Conservation (phyloP, 2,113 vertebrate species). For the Propithecus coquereli region DNA sequence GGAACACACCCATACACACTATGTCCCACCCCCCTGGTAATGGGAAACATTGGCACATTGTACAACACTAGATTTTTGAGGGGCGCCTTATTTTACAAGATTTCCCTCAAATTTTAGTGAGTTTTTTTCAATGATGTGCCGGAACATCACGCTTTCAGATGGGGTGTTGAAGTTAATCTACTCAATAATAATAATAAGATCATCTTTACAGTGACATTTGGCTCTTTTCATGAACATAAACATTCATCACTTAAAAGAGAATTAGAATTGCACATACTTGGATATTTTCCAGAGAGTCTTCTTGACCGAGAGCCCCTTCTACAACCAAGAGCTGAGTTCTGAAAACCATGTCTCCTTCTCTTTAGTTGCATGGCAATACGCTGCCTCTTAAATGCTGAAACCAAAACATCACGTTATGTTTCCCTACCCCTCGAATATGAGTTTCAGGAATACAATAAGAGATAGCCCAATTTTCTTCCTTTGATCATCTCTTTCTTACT, state of each 20-base stretch:
- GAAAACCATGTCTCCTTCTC: neutral
- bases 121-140: neutral
- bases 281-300: neutral
- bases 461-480: neutral
- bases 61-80: neutral
- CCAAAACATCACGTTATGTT: neutral
- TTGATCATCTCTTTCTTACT: slow-evolving; percentile 11
- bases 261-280: neutral
- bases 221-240: neutral
- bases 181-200: neutral
- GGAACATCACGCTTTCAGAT: neutral
- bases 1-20: neutral
- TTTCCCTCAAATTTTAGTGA: neutral
- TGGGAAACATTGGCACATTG: neutral
- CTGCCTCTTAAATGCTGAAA: neutral
- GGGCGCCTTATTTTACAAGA: neutral
- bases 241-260: neutral
- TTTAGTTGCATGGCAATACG: neutral
- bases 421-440: neutral
- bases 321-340: neutral
- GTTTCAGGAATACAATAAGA: neutral
- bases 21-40: neutral
- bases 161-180: neutral
- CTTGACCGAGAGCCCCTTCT: neutral
- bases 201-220: neutral